phyloP scores from a whole-genome alignment of 2,797 vertebrate species.

The Potorous gilbertii region DNA sequence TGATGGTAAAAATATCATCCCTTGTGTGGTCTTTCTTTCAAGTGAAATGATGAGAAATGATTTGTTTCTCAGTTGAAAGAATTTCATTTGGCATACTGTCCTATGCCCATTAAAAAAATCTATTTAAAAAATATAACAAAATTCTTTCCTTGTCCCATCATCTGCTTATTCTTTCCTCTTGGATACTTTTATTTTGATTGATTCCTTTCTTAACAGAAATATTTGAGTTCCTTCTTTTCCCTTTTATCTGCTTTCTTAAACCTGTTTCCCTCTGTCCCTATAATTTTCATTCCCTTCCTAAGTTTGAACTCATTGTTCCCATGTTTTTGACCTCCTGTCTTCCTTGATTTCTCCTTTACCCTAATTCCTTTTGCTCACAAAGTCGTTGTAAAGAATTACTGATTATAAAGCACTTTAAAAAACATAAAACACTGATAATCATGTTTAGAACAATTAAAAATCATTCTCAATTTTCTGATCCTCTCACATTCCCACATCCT shows the following conservation, averaged over 20 bases:
- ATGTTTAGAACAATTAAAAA: constrained; percentile 41
- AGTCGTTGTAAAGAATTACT: constrained; percentile 9
- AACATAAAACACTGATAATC: neutral
- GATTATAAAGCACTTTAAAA: constrained; percentile 4
- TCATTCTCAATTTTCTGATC: neutral
- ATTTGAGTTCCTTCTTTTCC: neutral
- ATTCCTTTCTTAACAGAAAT: neutral
- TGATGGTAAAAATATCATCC: neutral
- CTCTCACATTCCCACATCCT: neutral
- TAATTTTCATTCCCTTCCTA: neutral
- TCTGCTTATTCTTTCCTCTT: neutral
- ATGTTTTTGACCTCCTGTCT: neutral
- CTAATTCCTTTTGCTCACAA: neutral
- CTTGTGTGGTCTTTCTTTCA: neutral
- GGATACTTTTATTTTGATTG: neutral
- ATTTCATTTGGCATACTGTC: neutral
- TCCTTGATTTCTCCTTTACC: neutral
- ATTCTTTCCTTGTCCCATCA: neutral
- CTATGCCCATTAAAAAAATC: neutral
- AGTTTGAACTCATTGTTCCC: neutral
- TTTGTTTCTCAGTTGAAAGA: neutral
- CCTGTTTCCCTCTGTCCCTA: neutral
- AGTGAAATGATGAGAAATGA: neutral
- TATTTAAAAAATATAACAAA: neutral
- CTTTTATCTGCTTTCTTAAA: neutral